Base-by-base conservation (phyloP, 2,797 vertebrate species). In the Carduelis carduelis region DNA sequence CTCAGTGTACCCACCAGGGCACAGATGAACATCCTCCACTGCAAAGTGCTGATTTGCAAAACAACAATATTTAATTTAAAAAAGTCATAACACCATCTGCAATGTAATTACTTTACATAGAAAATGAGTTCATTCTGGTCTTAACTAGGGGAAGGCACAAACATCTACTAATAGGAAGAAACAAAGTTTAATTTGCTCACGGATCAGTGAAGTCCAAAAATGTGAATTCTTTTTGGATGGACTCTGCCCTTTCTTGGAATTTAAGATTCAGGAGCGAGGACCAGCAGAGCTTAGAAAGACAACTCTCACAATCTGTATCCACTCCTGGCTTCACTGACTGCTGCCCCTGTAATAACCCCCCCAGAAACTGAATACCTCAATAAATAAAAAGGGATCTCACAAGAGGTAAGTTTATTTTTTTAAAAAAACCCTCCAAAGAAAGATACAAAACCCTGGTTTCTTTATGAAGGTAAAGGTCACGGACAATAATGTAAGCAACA, bases 171-270 rank as follows among this genome's bases (percentile, higher is more conserved):
- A 84, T 76, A 53, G 60, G 56, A 89, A 83, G 92, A 95, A 91
- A 87, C 96, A 97, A 97, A 97, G 96, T 97, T 96, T 96, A 97
- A 95, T 93, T 91, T 94, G 75, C 59, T 82, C 63, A 95, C 10
- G 95, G 97, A 93, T 96, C 91, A 96, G 13, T 14, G 28, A 92
- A 95, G 90, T 80, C 86, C 85, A 70, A 79, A 96, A 90, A 90
- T 35, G 69, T 81, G 85, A 39, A 30, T 77, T 89, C 49, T 39
- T 64, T 79, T 89, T 59, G 65, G 30, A 28, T 84, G 91, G 94
- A 97, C 97, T 97, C 52, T 97, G 90, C 35, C 59, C 93, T 66
- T 57, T 57, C 63, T 49, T 2, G 3, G 61, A 55, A 56, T 83
- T 94, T 95, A 95, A 96, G 78, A 55, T 78, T 63, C 41, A 81